Evolutionary conservation across 2,888 invertebrate species (phyloP).

Genomic region (Electrophaes corylata): DNA sequence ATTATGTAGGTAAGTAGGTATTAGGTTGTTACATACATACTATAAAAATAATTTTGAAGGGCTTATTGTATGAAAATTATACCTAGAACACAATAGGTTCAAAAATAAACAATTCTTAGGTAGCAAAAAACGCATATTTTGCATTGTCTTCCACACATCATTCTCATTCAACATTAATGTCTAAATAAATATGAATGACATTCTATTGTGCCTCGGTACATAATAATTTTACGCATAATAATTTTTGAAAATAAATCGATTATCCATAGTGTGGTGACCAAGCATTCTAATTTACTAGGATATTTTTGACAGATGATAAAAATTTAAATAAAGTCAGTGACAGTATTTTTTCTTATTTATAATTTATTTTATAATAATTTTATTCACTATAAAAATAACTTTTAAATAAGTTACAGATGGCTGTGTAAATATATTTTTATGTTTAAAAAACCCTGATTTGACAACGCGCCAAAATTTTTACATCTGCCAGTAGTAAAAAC

Average conservation of each 20-base stretch:
- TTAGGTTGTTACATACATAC: conserved; percentile 1
- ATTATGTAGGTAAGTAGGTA: no score
- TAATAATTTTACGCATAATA: conserved; percentile 1
- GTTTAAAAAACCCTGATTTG: no score
- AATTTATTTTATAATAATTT: no score
- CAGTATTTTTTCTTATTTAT: no score
- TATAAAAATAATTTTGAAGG: conserved; percentile 30
- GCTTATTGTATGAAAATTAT: conserved; percentile 39
- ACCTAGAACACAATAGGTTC: conserved; percentile 22
- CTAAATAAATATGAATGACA: conserved; percentile 4
- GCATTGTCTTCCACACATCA: conserved; percentile 21
- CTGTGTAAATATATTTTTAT: no score
- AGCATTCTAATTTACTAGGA: background rate
- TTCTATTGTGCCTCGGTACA: background rate
- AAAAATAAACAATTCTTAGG: conserved; percentile 26
- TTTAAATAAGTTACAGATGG: no score
- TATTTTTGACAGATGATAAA: background rate
- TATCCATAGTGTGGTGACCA: conserved; percentile 4
- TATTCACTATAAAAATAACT: no score
- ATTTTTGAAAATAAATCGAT: background rate
- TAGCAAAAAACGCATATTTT: conserved; percentile 22
- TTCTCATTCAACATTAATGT: conserved; percentile 1
- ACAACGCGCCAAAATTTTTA: no score
- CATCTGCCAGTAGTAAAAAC: no score
- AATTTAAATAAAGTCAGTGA: no score